Evolutionary conservation across 2,113 vertebrate genomes (phyloP).

Genomic region (Smithornis capensis): DNA sequence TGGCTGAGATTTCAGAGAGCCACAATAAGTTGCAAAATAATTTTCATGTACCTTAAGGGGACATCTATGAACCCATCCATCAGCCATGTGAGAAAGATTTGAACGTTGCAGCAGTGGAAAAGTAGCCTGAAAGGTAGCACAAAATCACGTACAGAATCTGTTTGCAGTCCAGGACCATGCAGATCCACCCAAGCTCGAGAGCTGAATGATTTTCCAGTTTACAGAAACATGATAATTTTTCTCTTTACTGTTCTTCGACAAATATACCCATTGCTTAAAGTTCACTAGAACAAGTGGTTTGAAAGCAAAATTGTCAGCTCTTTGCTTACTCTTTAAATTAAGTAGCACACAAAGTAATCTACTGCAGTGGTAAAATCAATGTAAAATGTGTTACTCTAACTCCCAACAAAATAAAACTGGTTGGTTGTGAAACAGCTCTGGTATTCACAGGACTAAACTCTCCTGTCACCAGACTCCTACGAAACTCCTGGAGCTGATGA

Average conservation of each 20-base stretch:
- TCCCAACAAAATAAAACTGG: slow-evolving; percentile 1
- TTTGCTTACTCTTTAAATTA: slow-evolving; percentile 65
- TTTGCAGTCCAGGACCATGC: background rate
- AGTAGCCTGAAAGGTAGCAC: background rate
- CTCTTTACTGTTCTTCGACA: background rate
- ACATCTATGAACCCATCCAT: background rate
- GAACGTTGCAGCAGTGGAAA: background rate
- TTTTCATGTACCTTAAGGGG: background rate
- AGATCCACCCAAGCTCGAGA: background rate
- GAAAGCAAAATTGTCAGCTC: slow-evolving; percentile 40
- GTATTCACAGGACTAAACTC: background rate
- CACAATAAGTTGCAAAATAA: background rate
- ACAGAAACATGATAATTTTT: background rate
- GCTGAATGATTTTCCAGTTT: background rate
- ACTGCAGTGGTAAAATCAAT: slow-evolving; percentile 60
- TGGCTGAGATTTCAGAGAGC: background rate
- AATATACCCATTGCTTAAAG: background rate
- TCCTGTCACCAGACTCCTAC: background rate
- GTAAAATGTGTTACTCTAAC: slow-evolving; percentile 55
- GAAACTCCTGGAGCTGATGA: background rate
- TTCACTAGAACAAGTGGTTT: slow-evolving; percentile 23
- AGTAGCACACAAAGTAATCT: slow-evolving; percentile 50
- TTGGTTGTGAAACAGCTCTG: background rate
- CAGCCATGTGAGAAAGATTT: background rate
- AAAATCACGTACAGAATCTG: background rate